Evolutionary conservation across 2,113 vertebrate genomes (phyloP), one percentile per base, ranked within the genome.

Genomic region (Spheniscus mendiculus): DNA sequence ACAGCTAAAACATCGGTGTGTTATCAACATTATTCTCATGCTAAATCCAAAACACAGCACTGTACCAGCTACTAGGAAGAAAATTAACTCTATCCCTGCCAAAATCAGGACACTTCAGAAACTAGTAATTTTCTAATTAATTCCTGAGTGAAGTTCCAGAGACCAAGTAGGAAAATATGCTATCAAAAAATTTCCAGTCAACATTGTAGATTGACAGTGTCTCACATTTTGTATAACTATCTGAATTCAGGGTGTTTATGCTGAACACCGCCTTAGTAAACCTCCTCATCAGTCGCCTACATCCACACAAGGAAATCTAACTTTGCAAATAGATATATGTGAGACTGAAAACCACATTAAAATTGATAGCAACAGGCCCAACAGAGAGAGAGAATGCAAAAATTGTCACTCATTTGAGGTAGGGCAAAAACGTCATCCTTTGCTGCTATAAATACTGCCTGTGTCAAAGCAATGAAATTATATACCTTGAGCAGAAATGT

Each of bases 401-500:
- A 85, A 71, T 38, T 91, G 81, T 55, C 74, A 59, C 21, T 88
- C 66, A 55, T 69, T 91, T 85, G 66, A 79, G 66, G 82, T 11
- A 67, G 44, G 67, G 74, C 8, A 52, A 94, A 83, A 86, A 15
- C 4, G 2, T 32, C 78, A 76, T 74, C 30, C 55, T 62, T 74
- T 66, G 67, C 85, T 71, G 40, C 88, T 83, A 69, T 55, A 90
- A 96, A 96, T 89, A 44, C 42, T 63, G 47, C 67, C 76, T 77
- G 79, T 91, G 93, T 96, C 76, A 89, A 71, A 79, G 61, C 89
- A 44, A 12, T 90, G 71, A 82, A 90, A 66, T 92, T 34, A 29
- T 38, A 95, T 8, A 62, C 55, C 70, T 40, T 67, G 82, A 93
- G 86, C 82, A 93, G 85, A 88, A 90, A 83, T 34, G 71, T 15